Evolutionary conservation across 2,797 vertebrate genomes (phyloP).

Genomic region (Anniella stebbinsi): DNA sequence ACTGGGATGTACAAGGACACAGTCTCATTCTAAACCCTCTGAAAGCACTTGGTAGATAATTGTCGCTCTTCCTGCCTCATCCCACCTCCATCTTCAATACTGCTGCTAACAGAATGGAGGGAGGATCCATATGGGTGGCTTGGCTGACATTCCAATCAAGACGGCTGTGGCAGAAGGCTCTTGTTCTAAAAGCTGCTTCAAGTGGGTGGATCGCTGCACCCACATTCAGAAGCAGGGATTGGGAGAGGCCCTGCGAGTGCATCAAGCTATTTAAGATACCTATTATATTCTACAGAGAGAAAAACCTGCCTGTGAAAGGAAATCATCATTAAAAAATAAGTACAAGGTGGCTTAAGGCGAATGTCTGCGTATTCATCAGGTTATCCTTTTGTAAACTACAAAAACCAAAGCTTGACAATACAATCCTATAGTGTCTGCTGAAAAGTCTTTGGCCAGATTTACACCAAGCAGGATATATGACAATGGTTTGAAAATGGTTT

Average conservation of each 20-base stretch:
- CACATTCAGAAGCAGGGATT: slow-evolving; percentile 42
- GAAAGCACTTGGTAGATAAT: slow-evolving; percentile 21
- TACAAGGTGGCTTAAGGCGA: not conserved
- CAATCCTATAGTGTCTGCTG: not conserved
- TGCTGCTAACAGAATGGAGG: slow-evolving; percentile 24
- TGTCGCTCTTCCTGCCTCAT: not conserved
- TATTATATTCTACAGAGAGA: not conserved
- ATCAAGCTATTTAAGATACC: slow-evolving; percentile 10
- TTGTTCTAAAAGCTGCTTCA: slow-evolving; percentile 67
- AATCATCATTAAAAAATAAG: slow-evolving; percentile 7
- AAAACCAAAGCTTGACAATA: not conserved
- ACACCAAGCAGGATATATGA: too few relatives aligned
- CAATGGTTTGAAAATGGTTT: too few relatives aligned
- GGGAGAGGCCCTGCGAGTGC: slow-evolving; percentile 17
- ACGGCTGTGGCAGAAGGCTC: slow-evolving; percentile 15
- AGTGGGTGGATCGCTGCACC: slow-evolving; percentile 65
- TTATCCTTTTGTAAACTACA: not conserved
- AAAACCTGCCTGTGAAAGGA: slow-evolving; percentile 10
- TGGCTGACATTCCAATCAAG: slow-evolving; percentile 29
- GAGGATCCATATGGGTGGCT: not conserved
- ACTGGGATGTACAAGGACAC: slow-evolving; percentile 26
- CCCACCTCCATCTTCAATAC: not conserved
- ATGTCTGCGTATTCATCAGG: not conserved
- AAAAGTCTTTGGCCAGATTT: too few relatives aligned
- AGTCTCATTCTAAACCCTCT: slow-evolving; percentile 63